phyloP scores from a whole-genome alignment of 2,888 invertebrate genomes.

The Drosophila barbarae region DNA sequence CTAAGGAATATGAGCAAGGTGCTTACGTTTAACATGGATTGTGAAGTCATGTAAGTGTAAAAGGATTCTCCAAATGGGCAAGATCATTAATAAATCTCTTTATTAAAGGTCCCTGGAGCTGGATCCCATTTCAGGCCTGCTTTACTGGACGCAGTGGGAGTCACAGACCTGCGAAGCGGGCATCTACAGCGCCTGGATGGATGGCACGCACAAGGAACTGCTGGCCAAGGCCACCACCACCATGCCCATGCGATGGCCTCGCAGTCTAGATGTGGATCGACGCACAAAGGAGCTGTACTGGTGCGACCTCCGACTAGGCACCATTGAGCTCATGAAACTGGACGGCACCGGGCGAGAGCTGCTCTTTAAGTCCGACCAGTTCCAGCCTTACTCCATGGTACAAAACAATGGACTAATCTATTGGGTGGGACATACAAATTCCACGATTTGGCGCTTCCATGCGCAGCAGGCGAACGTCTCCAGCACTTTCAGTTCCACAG shows the following conservation, averaged over 20 bases:
- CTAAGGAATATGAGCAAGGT: conserved; percentile 82
- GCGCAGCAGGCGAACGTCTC: conserved; percentile 69
- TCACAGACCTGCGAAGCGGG: conserved; percentile 80
- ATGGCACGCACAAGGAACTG: conserved; percentile 83
- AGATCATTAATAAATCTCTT: too few relatives aligned
- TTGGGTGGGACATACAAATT: conserved; percentile 87
- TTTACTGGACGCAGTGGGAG: conserved; percentile 89
- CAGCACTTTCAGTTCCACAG: conserved; percentile 79
- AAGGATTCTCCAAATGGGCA: fast-evolving
- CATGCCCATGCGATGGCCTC: conserved; percentile 83
- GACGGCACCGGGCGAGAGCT: conserved; percentile 81
- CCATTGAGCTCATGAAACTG: conserved; percentile 84
- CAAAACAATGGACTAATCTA: conserved; percentile 83
- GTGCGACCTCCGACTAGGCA: conserved; percentile 86
- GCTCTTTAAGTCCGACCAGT: conserved; percentile 81
- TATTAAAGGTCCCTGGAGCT: conserved; percentile 83
- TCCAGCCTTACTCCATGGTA: conserved; percentile 86
- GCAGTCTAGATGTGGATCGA: conserved; percentile 86
- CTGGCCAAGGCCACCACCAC: conserved; percentile 84
- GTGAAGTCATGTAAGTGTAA: conserved; percentile 81
- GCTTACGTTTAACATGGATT: conserved; percentile 82
- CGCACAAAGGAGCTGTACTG: conserved; percentile 83
- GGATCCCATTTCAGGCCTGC: conserved; percentile 84
- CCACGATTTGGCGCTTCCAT: conserved; percentile 81
- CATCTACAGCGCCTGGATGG: conserved; percentile 87